phyloP scores from a whole-genome alignment of 2,113 vertebrate species.

The Oncorhynchus tshawytscha region DNA sequence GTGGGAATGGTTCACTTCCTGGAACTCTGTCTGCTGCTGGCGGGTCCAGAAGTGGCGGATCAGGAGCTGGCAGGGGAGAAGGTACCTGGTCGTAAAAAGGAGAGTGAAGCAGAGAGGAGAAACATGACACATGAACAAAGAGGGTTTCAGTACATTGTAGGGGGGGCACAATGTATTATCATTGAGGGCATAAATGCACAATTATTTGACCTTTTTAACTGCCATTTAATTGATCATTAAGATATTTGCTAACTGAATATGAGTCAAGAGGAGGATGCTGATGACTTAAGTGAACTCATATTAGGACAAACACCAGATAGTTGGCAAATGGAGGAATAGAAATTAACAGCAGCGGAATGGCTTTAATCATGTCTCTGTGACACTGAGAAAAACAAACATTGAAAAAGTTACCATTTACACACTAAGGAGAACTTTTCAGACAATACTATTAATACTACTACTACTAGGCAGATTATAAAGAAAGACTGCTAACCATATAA shows the following conservation, averaged over 20 bases:
- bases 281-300: conserved; percentile 78
- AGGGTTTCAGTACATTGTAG: background rate
- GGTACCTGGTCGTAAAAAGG: conserved; percentile 76
- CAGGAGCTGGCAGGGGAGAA: conserved; percentile 89
- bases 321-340: conserved; percentile 93
- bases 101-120: background rate
- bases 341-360: conserved; percentile 81
- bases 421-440: background rate
- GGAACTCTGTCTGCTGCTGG: conserved; percentile 81
- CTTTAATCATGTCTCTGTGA: conserved; percentile 84
- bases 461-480: background rate
- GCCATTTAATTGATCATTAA: background rate
- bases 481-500: background rate
- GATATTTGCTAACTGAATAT: background rate
- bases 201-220: background rate
- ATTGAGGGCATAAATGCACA: background rate
- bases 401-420: background rate
- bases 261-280: too few species aligned
- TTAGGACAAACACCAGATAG: conserved; percentile 90
- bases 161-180: background rate
- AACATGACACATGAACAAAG: background rate
- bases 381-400: conserved; percentile 70
- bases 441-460: background rate
- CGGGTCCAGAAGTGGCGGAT: conserved; percentile 89
- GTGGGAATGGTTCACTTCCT: conserved; percentile 71